Percentiles rank a stretch among this genome's conserved stretches.
These are phyloP conservation scores for Lepidostoma basale DNA, from an alignment of 1,140 invertebrate species.

Conservation along the genomic window DNA sequence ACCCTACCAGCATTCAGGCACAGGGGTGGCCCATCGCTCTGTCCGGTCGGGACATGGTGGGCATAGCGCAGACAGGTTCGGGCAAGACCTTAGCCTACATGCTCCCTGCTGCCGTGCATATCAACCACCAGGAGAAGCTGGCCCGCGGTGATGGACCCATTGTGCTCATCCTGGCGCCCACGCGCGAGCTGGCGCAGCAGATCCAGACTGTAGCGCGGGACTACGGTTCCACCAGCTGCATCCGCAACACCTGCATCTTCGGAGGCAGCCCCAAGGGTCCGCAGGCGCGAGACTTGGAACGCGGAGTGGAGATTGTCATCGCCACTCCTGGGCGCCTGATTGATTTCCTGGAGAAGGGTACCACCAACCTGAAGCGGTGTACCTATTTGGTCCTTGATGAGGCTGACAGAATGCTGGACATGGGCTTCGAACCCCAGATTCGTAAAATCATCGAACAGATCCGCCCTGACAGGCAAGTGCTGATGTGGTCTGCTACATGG, in stretches of 20 bases:
- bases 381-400: constrained; percentile 98
- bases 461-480: constrained; percentile 89
- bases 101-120: constrained; percentile 78
- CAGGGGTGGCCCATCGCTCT: constrained; percentile 94
- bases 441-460: constrained; percentile 97
- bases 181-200: constrained; percentile 95
- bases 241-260: constrained; percentile 94
- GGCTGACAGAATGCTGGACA: constrained; percentile 87
- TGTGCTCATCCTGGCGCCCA: constrained; percentile 92
- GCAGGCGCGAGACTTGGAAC: constrained; percentile 89
- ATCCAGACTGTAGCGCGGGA: constrained; percentile 94
- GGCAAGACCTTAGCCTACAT: constrained; percentile 91
- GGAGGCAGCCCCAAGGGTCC: constrained; percentile 95
- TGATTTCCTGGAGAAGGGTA: constrained; percentile 93
- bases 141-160: constrained; percentile 88
- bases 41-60: constrained; percentile 89
- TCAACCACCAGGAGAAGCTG: constrained; percentile 73
- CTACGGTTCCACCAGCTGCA: constrained; percentile 81
- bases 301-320: constrained; percentile 91
- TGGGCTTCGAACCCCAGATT: constrained; percentile 99
- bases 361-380: constrained; percentile 87
- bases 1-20: constrained; percentile 87
- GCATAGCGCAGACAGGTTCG: constrained; percentile 94
- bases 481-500: constrained; percentile 99
- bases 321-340: constrained; percentile 97